Conservation (phyloP, 2,888 invertebrate genomes). For the Liopterus haemorrhoidalis region DNA sequence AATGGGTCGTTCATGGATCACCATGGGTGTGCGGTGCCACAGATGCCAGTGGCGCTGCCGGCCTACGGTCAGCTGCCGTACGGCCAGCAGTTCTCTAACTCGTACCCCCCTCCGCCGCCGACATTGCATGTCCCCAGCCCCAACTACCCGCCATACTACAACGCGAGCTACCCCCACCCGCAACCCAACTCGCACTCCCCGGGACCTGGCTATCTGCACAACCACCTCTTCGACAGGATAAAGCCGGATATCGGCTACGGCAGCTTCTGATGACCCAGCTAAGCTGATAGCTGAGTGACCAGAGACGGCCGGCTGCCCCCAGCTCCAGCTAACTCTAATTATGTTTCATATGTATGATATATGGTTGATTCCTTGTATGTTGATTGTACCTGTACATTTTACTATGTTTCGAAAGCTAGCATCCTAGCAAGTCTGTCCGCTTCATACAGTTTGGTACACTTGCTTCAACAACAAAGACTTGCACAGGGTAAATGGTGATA, state of each 20-base stretch:
- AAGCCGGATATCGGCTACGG: constrained; percentile 51
- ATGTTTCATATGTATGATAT: too few relatives aligned
- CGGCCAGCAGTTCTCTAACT: constrained; percentile 42
- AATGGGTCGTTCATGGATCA: constrained; percentile 50
- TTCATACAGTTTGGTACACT: constrained; percentile 47
- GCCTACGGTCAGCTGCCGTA: constrained; percentile 42
- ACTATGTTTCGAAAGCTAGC: constrained; percentile 47
- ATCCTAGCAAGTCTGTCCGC: constrained; percentile 49
- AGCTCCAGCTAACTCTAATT: too few relatives aligned
- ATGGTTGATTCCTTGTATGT: constrained; percentile 40
- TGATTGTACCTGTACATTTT: constrained; percentile 46
- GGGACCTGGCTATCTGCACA: constrained; percentile 40
- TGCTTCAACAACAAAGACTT: constrained; percentile 49
- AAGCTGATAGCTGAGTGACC: constrained; percentile 41
- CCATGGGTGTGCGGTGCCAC: constrained; percentile 43
- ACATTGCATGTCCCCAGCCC: constrained; percentile 61
- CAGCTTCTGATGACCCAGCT: constrained; percentile 44
- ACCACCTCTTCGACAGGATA: constrained; percentile 47
- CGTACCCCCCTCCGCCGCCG: constrained; percentile 45
- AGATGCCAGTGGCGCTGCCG: constrained; percentile 49
- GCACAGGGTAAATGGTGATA: constrained; percentile 52
- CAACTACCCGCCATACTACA: constrained; percentile 56
- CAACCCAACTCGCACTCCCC: constrained; percentile 41
- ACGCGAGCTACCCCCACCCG: constrained; percentile 42
- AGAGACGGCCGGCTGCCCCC: constrained; percentile 45